Evolutionary conservation across 2,888 invertebrate genomes (phyloP).

Genomic region (Andricus quercusramuli): DNA sequence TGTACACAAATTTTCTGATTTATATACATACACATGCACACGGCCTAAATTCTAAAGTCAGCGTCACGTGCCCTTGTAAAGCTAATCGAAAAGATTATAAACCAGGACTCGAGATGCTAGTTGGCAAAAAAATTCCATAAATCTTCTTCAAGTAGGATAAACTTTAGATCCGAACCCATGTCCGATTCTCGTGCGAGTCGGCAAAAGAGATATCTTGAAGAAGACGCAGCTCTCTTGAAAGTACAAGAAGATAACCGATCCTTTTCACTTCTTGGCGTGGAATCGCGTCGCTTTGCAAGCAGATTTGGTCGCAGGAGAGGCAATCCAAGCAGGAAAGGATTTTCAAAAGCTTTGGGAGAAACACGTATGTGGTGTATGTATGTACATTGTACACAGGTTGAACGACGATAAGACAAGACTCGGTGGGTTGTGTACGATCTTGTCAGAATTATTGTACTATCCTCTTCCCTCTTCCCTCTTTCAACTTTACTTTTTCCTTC

Average conservation of each 20-base stretch:
- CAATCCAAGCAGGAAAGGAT: constrained; percentile 11
- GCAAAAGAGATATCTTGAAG: constrained; percentile 1
- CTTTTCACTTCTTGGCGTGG: constrained; percentile 16
- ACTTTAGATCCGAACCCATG: constrained; percentile 14
- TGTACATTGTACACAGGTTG: not conserved
- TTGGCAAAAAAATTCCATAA: not conserved
- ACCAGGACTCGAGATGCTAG: too few relatives aligned
- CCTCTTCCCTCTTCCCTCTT: not conserved
- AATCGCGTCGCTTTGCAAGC: constrained; percentile 6
- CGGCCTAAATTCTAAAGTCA: not conserved
- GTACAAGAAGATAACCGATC: constrained; percentile 20
- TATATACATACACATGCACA: not conserved
- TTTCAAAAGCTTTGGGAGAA: constrained; percentile 13
- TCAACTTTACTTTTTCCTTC: not conserved
- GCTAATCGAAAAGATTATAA: constrained; percentile 12
- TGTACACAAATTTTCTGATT: not conserved
- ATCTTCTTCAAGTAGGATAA: constrained; percentile 13
- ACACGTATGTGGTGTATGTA: not conserved
- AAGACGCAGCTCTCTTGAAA: constrained; percentile 11
- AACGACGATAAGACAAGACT: constrained; percentile 18
- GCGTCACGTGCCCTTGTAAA: not conserved
- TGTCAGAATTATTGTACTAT: constrained; percentile 7
- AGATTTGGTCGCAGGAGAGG: not conserved
- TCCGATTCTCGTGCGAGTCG: constrained; percentile 13
- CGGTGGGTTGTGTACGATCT: constrained; percentile 15